Evolutionary conservation across 2,113 vertebrate species (phyloP).

Genomic region (Accipiter cooperii): DNA sequence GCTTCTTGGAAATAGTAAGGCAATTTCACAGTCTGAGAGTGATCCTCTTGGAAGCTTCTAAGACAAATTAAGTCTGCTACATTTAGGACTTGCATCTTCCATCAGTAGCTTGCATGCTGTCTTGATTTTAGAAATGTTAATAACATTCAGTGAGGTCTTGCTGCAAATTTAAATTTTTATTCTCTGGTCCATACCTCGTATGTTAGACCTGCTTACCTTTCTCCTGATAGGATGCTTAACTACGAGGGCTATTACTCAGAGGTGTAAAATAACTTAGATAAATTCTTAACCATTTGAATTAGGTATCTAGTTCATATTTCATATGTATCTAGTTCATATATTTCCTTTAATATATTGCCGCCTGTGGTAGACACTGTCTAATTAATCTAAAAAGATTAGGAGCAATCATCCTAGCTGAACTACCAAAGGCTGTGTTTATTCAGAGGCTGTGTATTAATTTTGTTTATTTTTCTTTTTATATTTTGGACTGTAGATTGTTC

Average conservation of each 20-base stretch:
- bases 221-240: not conserved
- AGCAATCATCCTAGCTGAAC: not conserved
- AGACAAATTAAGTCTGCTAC: not conserved
- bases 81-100: not conserved
- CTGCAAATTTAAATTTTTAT: not conserved
- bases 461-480: not conserved
- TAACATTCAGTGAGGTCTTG: not conserved
- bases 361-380: too few species aligned
- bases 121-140: not conserved
- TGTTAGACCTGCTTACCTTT: not conserved
- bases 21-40: not conserved
- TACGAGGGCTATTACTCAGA: not conserved
- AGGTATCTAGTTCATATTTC: not conserved
- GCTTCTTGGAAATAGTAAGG: not conserved
- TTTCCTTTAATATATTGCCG: not conserved
- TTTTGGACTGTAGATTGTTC: not conserved
- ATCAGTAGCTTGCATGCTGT: not conserved
- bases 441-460: not conserved
- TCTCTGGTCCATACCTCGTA: not conserved
- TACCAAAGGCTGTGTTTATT: not conserved
- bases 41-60: not conserved
- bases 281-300: not conserved
- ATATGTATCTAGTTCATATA: not conserved
- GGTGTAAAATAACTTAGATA: not conserved
- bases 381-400: not conserved